These are phyloP conservation scores for Megalops atlanticus DNA, from an alignment of 2,113 vertebrate genomes.

Conservation along the genomic window DNA sequence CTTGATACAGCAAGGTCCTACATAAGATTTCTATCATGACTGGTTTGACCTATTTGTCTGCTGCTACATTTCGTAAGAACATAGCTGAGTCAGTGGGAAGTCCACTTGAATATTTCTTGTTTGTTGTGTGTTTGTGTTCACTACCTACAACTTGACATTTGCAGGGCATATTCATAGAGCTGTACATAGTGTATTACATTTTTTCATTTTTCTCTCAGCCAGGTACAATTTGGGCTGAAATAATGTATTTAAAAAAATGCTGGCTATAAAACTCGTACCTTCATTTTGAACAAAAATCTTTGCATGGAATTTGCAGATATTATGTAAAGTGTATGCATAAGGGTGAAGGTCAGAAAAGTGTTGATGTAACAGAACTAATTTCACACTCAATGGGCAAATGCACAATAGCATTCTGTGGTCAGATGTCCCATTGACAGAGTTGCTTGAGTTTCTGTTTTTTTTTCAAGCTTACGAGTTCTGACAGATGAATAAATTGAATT, in stretches of 20 bases:
- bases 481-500: no score
- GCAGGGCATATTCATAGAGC: constrained; percentile 8
- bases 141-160: not conserved
- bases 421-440: no score
- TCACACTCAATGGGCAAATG: not conserved
- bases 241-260: constrained; percentile 29
- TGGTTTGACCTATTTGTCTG: no score
- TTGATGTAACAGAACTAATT: not conserved
- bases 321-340: not conserved
- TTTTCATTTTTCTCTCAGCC: constrained; percentile 25
- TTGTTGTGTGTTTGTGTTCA: not conserved
- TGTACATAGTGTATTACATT: constrained; percentile 12
- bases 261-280: not conserved
- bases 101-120: not conserved
- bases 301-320: not conserved
- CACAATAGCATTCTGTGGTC: not conserved
- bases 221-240: constrained; percentile 28
- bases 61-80: no score
- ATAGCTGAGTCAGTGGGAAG: constrained; percentile 11
- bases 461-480: no score
- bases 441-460: no score
- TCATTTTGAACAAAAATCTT: not conserved
- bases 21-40: not conserved
- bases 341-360: not conserved
- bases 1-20: not conserved